phyloP scores from a whole-genome alignment of 2,113 vertebrate species.

The Callopanchax toddi region DNA sequence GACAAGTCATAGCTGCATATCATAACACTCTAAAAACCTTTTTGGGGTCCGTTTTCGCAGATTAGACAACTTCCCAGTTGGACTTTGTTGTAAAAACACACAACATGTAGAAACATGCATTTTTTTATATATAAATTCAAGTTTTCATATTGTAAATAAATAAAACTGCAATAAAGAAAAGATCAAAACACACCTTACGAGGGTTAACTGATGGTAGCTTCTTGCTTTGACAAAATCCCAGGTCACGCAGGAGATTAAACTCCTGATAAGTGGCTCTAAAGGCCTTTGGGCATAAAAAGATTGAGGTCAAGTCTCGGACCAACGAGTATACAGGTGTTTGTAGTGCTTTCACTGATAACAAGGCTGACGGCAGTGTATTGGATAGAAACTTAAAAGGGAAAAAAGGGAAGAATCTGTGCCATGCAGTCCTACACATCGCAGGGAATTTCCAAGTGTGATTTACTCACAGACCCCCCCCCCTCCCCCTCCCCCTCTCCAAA shows the following conservation, averaged over 20 bases:
- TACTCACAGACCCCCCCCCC: conserved; percentile 29
- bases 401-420: conserved; percentile 37
- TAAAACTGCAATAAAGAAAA: background rate
- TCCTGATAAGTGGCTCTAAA: conserved; percentile 42
- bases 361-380: conserved; percentile 13
- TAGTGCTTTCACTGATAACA: conserved; percentile 42
- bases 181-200: background rate
- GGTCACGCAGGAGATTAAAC: conserved; percentile 46
- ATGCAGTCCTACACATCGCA: conserved; percentile 51
- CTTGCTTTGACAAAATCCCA: conserved; percentile 32
- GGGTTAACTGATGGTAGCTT: background rate
- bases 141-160: too few species aligned
- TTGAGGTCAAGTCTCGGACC: conserved; percentile 44
- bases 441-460: conserved; percentile 60
- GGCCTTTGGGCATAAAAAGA: conserved; percentile 51
- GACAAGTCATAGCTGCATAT: background rate
- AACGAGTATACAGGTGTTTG: conserved; percentile 53
- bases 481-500: background rate
- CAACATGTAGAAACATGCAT: background rate
- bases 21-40: too few species aligned
- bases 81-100: conserved; percentile 2
- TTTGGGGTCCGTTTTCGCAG: background rate
- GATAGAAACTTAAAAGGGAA: conserved; percentile 47
- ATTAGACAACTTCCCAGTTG: background rate
- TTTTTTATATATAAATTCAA: too few species aligned